phyloP scores from a whole-genome alignment of 2,113 vertebrate species.

The Xyliphius kryptos region DNA sequence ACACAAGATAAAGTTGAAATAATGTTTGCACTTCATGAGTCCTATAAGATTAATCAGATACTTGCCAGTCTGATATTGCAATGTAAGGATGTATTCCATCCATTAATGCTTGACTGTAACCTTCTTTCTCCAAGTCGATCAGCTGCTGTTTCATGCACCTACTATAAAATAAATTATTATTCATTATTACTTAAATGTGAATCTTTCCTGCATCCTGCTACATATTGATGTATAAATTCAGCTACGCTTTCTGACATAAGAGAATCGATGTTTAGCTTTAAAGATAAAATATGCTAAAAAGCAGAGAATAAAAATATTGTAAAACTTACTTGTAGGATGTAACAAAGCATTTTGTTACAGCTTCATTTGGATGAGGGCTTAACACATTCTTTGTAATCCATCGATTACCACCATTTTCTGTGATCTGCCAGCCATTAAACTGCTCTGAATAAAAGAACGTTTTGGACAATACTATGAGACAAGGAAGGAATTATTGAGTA shows the following conservation, averaged over 20 bases:
- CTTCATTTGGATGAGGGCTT: conserved; percentile 45
- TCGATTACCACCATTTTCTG: conserved; percentile 52
- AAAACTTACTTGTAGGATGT: conserved; percentile 60
- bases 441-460: conserved; percentile 39
- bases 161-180: conserved; percentile 41
- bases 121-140: conserved; percentile 54
- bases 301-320: neutral
- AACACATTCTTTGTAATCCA: conserved; percentile 45
- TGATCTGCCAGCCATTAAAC: conserved; percentile 48
- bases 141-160: conserved; percentile 58
- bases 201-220: too few relatives aligned
- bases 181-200: too few relatives aligned
- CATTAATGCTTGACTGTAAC: conserved; percentile 57
- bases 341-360: conserved; percentile 54
- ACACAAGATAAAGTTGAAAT: neutral
- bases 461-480: neutral
- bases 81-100: conserved; percentile 59
- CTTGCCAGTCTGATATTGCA: conserved; percentile 65
- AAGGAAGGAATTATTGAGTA: too few relatives aligned
- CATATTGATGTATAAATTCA: too few relatives aligned
- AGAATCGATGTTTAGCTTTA: too few relatives aligned
- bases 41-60: neutral
- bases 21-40: neutral
- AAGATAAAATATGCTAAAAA: neutral
- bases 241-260: too few relatives aligned